phyloP scores from a whole-genome alignment of 2,113 vertebrate genomes.

The Probosciger aterrimus region DNA sequence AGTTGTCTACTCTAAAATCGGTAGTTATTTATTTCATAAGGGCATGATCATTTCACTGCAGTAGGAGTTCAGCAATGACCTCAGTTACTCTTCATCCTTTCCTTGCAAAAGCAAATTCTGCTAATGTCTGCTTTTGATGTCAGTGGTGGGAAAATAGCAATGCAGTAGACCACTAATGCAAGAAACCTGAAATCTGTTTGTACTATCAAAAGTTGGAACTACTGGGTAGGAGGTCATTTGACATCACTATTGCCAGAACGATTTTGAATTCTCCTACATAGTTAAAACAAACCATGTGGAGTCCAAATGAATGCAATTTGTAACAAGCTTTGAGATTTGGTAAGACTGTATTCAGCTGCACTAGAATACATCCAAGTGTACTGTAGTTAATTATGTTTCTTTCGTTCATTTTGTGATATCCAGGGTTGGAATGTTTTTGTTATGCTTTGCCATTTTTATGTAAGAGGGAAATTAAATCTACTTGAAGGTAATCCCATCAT shows the following conservation, averaged over 20 bases:
- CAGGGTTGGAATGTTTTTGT: background rate
- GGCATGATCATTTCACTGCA: background rate
- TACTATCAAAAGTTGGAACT: background rate
- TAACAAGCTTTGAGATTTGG: background rate
- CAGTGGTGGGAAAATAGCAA: background rate
- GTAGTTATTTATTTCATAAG: background rate
- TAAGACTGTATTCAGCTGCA: background rate
- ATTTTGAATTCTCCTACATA: background rate
- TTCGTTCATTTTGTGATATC: background rate
- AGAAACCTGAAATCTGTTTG: constrained; percentile 1
- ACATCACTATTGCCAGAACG: background rate
- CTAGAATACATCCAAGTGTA: background rate
- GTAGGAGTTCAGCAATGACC: background rate
- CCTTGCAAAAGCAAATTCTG: background rate
- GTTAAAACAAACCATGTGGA: background rate
- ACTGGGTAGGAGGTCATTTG: background rate
- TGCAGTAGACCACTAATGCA: background rate
- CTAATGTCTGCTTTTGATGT: background rate
- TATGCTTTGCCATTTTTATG: background rate
- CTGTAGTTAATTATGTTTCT: background rate
- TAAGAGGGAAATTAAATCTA: background rate
- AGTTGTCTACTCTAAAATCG: background rate
- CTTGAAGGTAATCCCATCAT: background rate
- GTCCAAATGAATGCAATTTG: background rate
- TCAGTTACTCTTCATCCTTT: background rate